Evolutionary conservation across 1,140 invertebrate species (phyloP).

Genomic region (Monochamus saltuarius): DNA sequence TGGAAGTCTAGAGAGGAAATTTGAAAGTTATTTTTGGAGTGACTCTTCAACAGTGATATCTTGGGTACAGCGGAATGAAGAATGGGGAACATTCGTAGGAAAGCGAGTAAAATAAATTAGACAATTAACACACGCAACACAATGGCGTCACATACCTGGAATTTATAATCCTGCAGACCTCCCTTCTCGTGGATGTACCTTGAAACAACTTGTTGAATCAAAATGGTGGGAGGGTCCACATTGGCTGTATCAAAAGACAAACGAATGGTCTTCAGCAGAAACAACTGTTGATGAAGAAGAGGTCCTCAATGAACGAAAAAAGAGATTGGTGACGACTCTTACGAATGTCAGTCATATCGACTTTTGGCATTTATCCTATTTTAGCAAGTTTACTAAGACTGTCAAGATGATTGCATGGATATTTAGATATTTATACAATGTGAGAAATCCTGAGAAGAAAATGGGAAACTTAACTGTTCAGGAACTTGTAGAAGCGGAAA

Average conservation of each 20-base stretch:
- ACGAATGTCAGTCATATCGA: no score
- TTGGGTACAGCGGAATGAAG: constrained; percentile 44
- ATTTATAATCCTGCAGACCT: constrained; percentile 51
- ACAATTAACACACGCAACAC: constrained; percentile 17
- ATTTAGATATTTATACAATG: no score
- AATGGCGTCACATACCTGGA: constrained; percentile 50
- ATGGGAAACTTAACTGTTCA: no score
- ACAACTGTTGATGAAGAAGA: neutral
- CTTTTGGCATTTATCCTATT: no score
- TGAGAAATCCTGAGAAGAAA: no score
- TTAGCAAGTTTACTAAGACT: no score
- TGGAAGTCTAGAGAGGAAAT: no score
- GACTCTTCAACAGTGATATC: constrained; percentile 43
- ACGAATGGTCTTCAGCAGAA: neutral
- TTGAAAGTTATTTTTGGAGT: no score
- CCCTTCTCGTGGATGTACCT: constrained; percentile 48
- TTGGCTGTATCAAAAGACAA: constrained; percentile 14
- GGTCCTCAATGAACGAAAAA: no score
- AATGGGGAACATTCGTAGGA: constrained; percentile 50
- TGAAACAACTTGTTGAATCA: constrained; percentile 43
- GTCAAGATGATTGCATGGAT: no score
- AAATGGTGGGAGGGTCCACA: constrained; percentile 51
- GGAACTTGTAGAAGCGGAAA: no score
- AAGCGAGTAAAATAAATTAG: constrained; percentile 51
- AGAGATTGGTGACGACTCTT: no score